These are phyloP conservation scores for Ophioninae sp. DNA, from an alignment of 2,888 invertebrate genomes.

Conservation along the genomic window DNA sequence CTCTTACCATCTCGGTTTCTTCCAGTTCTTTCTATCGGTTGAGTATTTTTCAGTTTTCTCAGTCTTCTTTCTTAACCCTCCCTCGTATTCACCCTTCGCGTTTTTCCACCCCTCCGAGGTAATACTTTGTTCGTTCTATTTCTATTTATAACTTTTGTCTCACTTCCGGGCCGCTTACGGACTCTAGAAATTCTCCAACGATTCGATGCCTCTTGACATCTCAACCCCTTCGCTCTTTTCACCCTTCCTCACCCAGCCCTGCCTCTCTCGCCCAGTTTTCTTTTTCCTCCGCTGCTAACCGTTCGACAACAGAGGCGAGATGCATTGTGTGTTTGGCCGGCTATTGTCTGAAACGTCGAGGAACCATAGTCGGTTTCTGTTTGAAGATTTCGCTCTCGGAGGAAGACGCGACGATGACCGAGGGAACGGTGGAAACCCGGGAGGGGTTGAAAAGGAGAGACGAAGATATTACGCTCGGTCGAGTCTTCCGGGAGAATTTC, in stretches of 20 bases:
- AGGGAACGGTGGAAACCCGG: not conserved
- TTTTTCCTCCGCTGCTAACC: slow-evolving; percentile 23
- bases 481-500: slow-evolving; percentile 59
- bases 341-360: slow-evolving; percentile 58
- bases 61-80: slow-evolving; percentile 37
- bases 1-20: slow-evolving; percentile 59
- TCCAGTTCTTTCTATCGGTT: slow-evolving; percentile 38
- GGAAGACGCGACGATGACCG: not conserved
- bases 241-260: not conserved
- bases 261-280: not conserved
- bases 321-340: slow-evolving; percentile 61
- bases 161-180: slow-evolving; percentile 43
- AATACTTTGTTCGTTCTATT: slow-evolving; percentile 36
- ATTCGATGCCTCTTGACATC: slow-evolving; percentile 7
- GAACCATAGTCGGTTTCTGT: slow-evolving; percentile 61
- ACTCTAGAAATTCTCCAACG: slow-evolving; percentile 24
- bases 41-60: slow-evolving; percentile 48
- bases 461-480: slow-evolving; percentile 55
- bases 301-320: slow-evolving; percentile 58
- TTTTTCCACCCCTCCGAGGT: not conserved
- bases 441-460: slow-evolving; percentile 4
- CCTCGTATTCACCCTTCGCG: slow-evolving; percentile 15
- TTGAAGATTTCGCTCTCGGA: slow-evolving; percentile 55
- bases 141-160: slow-evolving; percentile 60
- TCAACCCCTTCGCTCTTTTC: not conserved